phyloP scores from a whole-genome alignment of 2,113 vertebrate species.

The Syngnathus floridae region DNA sequence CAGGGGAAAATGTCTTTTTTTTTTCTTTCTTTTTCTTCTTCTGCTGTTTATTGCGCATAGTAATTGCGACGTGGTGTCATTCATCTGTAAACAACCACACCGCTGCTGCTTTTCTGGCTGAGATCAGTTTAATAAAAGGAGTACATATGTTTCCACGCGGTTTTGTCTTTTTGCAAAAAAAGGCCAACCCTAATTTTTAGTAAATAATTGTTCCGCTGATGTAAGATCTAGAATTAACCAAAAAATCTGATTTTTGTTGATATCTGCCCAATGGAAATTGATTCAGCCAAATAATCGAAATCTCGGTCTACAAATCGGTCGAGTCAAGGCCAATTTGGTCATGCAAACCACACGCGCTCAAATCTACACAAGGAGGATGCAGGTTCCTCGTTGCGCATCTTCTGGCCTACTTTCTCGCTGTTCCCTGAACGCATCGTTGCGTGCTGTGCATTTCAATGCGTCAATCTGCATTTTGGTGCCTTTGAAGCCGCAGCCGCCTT shows the following conservation, averaged over 20 bases:
- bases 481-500: constrained; percentile 36
- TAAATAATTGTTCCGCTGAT: too few species aligned
- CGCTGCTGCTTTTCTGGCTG: not conserved
- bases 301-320: too few species aligned
- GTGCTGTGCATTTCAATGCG: constrained; percentile 57
- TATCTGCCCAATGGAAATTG: too few species aligned
- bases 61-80: not conserved
- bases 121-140: not conserved
- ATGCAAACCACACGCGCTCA: not conserved
- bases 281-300: too few species aligned
- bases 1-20: not conserved
- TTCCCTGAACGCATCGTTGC: constrained; percentile 28
- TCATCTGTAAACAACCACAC: not conserved
- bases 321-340: too few species aligned
- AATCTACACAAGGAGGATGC: not conserved
- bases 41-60: not conserved
- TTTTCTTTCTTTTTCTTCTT: not conserved
- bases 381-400: constrained; percentile 4
- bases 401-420: constrained; percentile 43
- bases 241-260: too few species aligned
- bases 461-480: constrained; percentile 43
- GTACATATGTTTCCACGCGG: not conserved
- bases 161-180: not conserved
- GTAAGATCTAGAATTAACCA: too few species aligned
- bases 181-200: too few species aligned